Evolutionary conservation across 30 jellyfish, hydroid and myxozoan species (phyloP), one percentile per base, ranked within the genome.

Genomic region (Rhopilema esculentum): DNA sequence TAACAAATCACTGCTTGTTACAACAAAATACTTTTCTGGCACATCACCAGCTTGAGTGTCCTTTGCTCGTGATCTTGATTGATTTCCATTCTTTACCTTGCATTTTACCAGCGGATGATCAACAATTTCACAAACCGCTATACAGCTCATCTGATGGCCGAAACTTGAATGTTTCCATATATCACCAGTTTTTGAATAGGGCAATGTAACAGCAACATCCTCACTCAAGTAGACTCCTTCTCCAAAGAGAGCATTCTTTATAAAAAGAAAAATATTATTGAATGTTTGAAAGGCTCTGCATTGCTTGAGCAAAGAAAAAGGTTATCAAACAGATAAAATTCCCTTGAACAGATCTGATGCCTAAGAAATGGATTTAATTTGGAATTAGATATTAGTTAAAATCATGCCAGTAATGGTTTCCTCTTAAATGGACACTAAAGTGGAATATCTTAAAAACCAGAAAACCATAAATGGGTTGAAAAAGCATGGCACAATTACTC

Each of bases 41-140:
- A 93, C 98, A 69, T 93, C 98, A 1, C 98, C 98, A 25, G 89
- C 93, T 73, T 87, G 91, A 9, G 98, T 72, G 80, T 79, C 93
- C 51, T 84, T 65, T n/a, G 98, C 98, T 0, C 93, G 92, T 4
- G 95, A 63, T 62, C 98, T 76, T n/a, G 86, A 33, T 19, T 71
- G 61, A 65, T 70, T 82, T 17, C 50, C 72, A 8, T 72, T 49
- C 24, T 89, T 91, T 0, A 77, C 82, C 63, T 89, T 65, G 77
- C 94, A 93, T 78, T 93, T 93, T 1, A 93, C 98, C 19, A 92
- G 94, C 0, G 98, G 98, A 72, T 93, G 98, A 85, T 93, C 97
- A 50, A 93, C 67, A 15, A 89, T 75, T 67, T 93, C 97, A 79
- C 98, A 93, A 51, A 93, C 96, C 1, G 97, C 98, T 72, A 93